Evolutionary conservation across 2,888 invertebrate genomes (phyloP).

Genomic region (Gymnoscelis rufifasciata): DNA sequence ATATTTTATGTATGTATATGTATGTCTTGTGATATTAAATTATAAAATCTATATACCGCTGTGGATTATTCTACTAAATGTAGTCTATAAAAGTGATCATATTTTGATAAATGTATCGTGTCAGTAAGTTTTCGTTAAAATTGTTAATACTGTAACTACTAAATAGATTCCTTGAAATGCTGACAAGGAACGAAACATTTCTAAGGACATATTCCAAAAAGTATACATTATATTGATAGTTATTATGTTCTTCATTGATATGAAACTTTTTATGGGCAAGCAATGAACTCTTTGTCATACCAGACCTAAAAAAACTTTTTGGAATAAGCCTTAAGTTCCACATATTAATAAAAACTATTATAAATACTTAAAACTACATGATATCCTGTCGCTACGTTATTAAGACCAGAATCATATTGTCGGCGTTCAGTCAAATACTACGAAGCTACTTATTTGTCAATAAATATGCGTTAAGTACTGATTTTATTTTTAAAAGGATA

Average conservation of each 20-base stretch:
- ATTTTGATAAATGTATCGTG: too few relatives aligned
- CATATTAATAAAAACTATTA: conserved; percentile 21
- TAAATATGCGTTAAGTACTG: conserved; percentile 52
- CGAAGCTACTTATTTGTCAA: conserved; percentile 37
- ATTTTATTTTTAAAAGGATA: neutral
- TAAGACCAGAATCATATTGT: conserved; percentile 71
- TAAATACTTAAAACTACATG: conserved; percentile 30
- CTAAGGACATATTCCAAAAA: too few relatives aligned
- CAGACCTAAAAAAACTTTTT: too few relatives aligned
- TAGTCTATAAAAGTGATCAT: too few relatives aligned
- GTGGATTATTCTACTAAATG: too few relatives aligned
- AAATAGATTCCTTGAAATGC: conserved; percentile 50
- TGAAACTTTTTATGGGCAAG: too few relatives aligned
- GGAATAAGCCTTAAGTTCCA: conserved; percentile 10
- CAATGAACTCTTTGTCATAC: too few relatives aligned
- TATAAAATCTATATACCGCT: too few relatives aligned
- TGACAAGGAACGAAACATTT: conserved; percentile 42
- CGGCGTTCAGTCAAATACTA: conserved; percentile 67
- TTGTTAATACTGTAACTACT: conserved; percentile 20
- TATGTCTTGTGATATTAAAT: too few relatives aligned
- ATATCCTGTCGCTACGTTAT: conserved; percentile 53
- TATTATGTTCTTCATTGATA: too few relatives aligned
- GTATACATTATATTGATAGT: too few relatives aligned
- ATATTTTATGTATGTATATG: conserved; percentile 20
- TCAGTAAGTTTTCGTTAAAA: too few relatives aligned